Evolutionary conservation across 2,888 invertebrate genomes (phyloP).

Genomic region (Pterostichus madidus): DNA sequence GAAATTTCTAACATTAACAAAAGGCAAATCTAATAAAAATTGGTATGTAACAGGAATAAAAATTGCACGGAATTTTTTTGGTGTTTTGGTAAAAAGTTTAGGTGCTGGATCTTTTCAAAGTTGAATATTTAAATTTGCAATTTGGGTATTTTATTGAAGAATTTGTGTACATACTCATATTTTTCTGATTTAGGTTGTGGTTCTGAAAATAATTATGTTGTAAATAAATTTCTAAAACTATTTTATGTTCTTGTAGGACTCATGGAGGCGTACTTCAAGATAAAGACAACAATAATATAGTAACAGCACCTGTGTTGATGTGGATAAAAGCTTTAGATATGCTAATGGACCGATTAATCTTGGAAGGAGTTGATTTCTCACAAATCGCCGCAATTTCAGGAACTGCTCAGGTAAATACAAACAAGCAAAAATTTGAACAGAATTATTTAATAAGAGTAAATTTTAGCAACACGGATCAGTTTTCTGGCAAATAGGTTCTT

Average conservation of each 20-base stretch:
- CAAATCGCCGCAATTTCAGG: constrained; percentile 93
- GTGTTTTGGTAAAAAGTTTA: constrained; percentile 8
- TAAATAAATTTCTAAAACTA: neutral
- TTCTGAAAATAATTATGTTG: neutral
- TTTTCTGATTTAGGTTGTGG: constrained; percentile 8
- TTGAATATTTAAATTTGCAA: neutral
- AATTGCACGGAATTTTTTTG: neutral
- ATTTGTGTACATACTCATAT: neutral
- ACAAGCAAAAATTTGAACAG: neutral
- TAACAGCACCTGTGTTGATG: constrained; percentile 92
- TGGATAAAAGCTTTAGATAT: constrained; percentile 98
- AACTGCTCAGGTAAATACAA: constrained; percentile 88
- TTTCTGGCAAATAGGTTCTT: constrained; percentile 92
- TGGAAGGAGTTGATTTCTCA: constrained; percentile 90
- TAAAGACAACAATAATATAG: constrained; percentile 78
- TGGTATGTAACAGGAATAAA: constrained; percentile 41
- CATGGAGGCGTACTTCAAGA: constrained; percentile 82
- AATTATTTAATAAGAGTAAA: constrained; percentile 66
- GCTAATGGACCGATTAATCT: constrained; percentile 90
- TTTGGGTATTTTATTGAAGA: neutral
- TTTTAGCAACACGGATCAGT: constrained; percentile 97
- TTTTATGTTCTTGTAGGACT: constrained; percentile 77
- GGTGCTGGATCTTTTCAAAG: neutral
- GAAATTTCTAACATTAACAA: constrained; percentile 43
- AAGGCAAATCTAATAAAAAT: constrained; percentile 44